Evolutionary conservation across 2,888 invertebrate species (phyloP).

Genomic region (Xiphydria camelus): DNA sequence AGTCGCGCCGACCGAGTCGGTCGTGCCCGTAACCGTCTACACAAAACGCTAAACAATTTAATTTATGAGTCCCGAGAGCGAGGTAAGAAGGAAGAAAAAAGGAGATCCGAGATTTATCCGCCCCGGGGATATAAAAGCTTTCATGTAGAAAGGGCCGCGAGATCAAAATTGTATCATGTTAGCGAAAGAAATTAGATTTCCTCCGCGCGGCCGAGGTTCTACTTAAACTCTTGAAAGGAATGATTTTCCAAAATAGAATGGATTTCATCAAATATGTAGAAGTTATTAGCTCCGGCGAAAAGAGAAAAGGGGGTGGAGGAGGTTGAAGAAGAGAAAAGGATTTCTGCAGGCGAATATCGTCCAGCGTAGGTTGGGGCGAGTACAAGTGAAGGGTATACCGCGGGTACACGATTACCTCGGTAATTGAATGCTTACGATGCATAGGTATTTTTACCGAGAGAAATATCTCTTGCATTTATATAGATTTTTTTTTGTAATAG

Average conservation of each 20-base stretch:
- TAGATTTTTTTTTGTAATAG: too few relatives aligned
- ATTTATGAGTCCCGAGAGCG: slow-evolving; percentile 29
- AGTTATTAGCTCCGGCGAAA: slow-evolving; percentile 35
- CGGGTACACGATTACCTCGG: too few relatives aligned
- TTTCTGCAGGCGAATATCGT: too few relatives aligned
- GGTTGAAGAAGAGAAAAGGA: too few relatives aligned
- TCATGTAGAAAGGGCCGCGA: slow-evolving; percentile 27
- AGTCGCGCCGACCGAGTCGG: slow-evolving; percentile 29
- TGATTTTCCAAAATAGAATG: slow-evolving; percentile 32
- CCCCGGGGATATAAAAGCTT: slow-evolving; percentile 29
- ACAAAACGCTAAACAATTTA: slow-evolving; percentile 37
- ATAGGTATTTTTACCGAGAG: too few relatives aligned
- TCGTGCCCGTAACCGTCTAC: slow-evolving; percentile 27
- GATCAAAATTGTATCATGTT: slow-evolving; percentile 46
- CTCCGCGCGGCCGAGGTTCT: slow-evolving; percentile 9
- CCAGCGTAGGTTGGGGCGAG: too few relatives aligned
- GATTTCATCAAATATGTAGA: slow-evolving; percentile 43
- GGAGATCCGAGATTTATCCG: slow-evolving; percentile 32
- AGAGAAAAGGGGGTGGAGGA: too few relatives aligned
- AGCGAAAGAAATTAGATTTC: slow-evolving; percentile 42
- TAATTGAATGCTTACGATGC: too few relatives aligned
- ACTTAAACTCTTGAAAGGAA: slow-evolving; percentile 10
- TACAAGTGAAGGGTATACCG: too few relatives aligned
- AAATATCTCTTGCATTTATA: too few relatives aligned
- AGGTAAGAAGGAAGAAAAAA: slow-evolving; percentile 6